Evolutionary conservation across 2,797 vertebrate genomes (phyloP), one percentile per base, ranked within the genome.

Genomic region (Micrastur ruficollis): DNA sequence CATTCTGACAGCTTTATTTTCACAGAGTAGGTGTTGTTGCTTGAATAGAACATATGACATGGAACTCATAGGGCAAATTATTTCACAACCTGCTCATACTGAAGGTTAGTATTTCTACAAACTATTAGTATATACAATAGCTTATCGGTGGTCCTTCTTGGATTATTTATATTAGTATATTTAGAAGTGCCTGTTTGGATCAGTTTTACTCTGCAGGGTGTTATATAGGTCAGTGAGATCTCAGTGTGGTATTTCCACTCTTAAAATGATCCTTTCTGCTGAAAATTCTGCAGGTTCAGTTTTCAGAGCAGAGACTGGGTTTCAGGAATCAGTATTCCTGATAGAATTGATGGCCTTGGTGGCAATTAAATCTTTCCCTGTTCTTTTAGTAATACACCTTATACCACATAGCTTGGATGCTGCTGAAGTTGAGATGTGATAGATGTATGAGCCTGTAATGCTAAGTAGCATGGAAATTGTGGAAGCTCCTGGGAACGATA

Each of bases 1-100:
- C 46, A 40, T 78, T 91, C 82, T 66, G 85, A 92, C 85, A 86
- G 87, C 87, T 94, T 94, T 73, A 80, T 95, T 89, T 93, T 61
- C 92, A 84, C 56, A 18, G 21, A 86, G 34, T 14, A 67, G 38
- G 65, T 89, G 56, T 84, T 88, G 88, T 68, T 76, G 50, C 70
- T 83, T 78, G 75, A 84, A 73, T 81, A 86, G 93, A 95, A 81
- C 67, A 68, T 23, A 81, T 1, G 44, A 70, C 3, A 1, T 75
- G 81, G 38, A 88, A 67, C 86, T 85, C 47, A 22, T 3, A 82
- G 81, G 70, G 50, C 67, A 81, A 40, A 66, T 78, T 17, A 34
- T 56, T 92, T 74, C 34, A 23, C 53, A 91, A 44, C 62, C 47
- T 81, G 70, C 61, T 76, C 58, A 32, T 73, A 14, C 12, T 67